Evolutionary conservation across 1,140 invertebrate genomes (phyloP).

Genomic region (Scylla paramamosain): DNA sequence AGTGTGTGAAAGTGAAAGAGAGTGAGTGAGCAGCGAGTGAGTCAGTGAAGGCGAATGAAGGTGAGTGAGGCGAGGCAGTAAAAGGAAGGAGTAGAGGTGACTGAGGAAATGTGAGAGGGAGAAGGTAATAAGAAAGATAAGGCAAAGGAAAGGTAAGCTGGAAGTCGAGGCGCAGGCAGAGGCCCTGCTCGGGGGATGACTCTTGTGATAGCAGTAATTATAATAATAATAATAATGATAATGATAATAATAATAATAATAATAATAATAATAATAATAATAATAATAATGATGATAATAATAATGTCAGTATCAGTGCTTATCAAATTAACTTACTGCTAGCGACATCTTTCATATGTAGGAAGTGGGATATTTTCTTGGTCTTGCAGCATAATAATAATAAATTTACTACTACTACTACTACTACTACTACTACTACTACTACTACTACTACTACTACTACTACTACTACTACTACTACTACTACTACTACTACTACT

Average conservation of each 20-base stretch:
- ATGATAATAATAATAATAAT: background rate
- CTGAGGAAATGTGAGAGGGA: background rate
- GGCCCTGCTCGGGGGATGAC: background rate
- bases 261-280: background rate
- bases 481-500: too few relatives aligned
- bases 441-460: too few relatives aligned
- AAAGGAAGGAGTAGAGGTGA: slow-evolving; percentile 11
- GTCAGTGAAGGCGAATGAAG: background rate
- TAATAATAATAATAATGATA: background rate
- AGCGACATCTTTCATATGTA: too few relatives aligned
- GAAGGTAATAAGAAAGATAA: background rate
- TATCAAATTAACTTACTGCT: too few relatives aligned
- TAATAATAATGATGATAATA: background rate
- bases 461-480: too few relatives aligned
- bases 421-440: too few relatives aligned
- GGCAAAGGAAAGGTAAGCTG: background rate
- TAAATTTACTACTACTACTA: too few relatives aligned
- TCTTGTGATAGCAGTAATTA: background rate
- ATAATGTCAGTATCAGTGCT: background rate
- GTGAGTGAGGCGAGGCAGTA: background rate
- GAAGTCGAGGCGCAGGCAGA: background rate
- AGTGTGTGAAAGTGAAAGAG: background rate
- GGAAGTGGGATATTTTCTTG: too few relatives aligned
- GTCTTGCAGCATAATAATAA: too few relatives aligned
- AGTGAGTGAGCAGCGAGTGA: background rate